Evolutionary conservation across 2,113 vertebrate species (phyloP), one percentile per base, ranked within the genome.

Genomic region (Ciconia boyciana): DNA sequence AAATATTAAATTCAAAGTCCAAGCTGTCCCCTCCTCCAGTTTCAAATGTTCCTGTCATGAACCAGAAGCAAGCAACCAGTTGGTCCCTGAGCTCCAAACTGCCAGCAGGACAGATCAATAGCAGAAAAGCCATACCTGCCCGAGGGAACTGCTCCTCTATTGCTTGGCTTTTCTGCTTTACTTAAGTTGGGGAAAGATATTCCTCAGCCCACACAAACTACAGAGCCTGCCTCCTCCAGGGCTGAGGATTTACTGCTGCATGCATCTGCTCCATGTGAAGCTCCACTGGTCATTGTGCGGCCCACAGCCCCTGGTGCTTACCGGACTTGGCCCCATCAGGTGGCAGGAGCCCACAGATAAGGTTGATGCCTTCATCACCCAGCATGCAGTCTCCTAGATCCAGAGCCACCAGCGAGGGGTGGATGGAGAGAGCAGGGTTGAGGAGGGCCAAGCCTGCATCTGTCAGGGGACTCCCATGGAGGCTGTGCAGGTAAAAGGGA

Each of bases 301-400:
- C 87, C 93, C 88, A 46, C 13, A 5, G 57, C 18, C 87, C 72
- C 58, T 77, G 26, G 77, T 90, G 90, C 98, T 98, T 98, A 99
- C 99, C 99, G 58, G 99, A 99, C 97, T 99, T 99, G 76, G 99
- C 99, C 82, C 99, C 99, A 0, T 99, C 99, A 3, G 99, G 99
- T 0, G 99, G 99, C 83, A 99, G 98, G 94, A 99, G 98, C 89
- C 99, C 99, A 96, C 99, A 99, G 97, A 99, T 99, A 92, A 99
- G 98, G 84, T 98, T 98, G 96, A 99, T 98, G 16, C 99, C 99
- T 97, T 99, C 98, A 72, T 99, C 99, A 82, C 99, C 99, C 95
- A 99, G 98, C 98, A 99, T 98, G 95, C 99, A 99, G 98, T 99
- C 99, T 71, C 99, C 99, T 66, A 99, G 98, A 86, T 99, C 99